Percentiles rank a stretch among this genome's conserved stretches.
Conservation (phyloP, 2,888 invertebrate species). For the Trichopoda pennipes region DNA sequence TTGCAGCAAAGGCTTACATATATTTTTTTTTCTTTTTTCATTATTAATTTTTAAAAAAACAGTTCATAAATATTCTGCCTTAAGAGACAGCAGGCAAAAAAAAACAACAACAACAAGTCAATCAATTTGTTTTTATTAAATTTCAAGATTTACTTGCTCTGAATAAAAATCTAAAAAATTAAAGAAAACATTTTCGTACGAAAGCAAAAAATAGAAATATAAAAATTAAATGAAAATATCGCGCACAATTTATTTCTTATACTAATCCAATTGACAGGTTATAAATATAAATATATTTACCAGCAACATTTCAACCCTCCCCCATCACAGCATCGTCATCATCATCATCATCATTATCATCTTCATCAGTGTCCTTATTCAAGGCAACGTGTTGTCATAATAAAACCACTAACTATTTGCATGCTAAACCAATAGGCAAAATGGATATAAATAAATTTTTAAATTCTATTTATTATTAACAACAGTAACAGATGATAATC, state of each 20-base stretch:
- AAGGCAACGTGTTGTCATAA: slow-evolving; percentile 45
- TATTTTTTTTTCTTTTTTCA: too few species aligned
- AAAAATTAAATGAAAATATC: slow-evolving; percentile 58
- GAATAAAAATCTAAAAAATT: slow-evolving; percentile 40
- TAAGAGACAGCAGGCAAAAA: too few species aligned
- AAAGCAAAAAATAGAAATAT: slow-evolving; percentile 35
- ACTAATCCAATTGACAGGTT: slow-evolving; percentile 78
- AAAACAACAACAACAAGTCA: too few species aligned
- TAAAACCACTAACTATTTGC: slow-evolving; percentile 58
- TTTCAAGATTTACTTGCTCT: slow-evolving; percentile 39
- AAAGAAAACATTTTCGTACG: slow-evolving; percentile 27
- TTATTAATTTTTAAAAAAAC: too few species aligned
- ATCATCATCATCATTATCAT: neutral
- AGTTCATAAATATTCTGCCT: too few species aligned
- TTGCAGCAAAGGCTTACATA: too few species aligned
- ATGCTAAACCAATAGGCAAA: slow-evolving; percentile 10
- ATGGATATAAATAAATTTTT: slow-evolving; percentile 28
- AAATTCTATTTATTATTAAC: slow-evolving; percentile 52
- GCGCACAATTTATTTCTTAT: slow-evolving; percentile 62
- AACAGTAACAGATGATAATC: slow-evolving; percentile 62
- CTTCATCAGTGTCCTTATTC: slow-evolving; percentile 13
- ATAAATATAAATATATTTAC: slow-evolving; percentile 14
- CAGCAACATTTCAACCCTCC: neutral
- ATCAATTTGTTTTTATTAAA: slow-evolving; percentile 74
- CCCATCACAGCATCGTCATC: neutral